Conservation (phyloP, 2,113 vertebrate genomes). For the Zingel zingel region DNA sequence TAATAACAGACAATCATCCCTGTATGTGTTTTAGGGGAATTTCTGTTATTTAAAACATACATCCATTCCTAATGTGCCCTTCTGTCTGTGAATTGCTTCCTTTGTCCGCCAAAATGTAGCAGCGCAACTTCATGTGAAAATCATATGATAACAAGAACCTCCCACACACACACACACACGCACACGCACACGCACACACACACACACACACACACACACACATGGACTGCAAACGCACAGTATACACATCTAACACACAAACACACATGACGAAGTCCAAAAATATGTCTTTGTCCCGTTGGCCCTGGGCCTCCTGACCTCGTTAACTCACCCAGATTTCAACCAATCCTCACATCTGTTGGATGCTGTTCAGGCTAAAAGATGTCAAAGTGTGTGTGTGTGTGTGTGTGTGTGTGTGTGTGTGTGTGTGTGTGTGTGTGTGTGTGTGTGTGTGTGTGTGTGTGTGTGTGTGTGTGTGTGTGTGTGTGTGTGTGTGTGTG, state of each 20-base stretch:
- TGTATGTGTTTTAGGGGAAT: conserved; percentile 19
- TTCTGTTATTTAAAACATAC: conserved; percentile 21
- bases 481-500: no score
- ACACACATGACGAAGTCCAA: conserved; percentile 28
- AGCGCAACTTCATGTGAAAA: conserved; percentile 70
- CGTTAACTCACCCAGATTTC: conserved; percentile 48
- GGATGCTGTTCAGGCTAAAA: conserved; percentile 15
- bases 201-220: conserved; percentile 21
- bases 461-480: no score
- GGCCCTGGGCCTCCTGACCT: conserved; percentile 59
- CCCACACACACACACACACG: background rate
- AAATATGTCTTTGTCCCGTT: conserved; percentile 43
- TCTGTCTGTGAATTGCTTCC: conserved; percentile 50
- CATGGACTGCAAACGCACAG: background rate
- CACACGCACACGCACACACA: conserved; percentile 24
- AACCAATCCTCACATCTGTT: conserved; percentile 50
- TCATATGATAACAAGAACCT: conserved; percentile 67
- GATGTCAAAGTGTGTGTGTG: background rate
- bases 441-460: no score
- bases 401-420: no score
- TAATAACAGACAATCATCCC: background rate
- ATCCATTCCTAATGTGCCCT: background rate
- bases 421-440: no score
- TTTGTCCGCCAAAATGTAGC: conserved; percentile 64
- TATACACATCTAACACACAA: no score